These are phyloP conservation scores for Pheosia tremula DNA, from an alignment of 2,888 invertebrate genomes.

Conservation along the genomic window DNA sequence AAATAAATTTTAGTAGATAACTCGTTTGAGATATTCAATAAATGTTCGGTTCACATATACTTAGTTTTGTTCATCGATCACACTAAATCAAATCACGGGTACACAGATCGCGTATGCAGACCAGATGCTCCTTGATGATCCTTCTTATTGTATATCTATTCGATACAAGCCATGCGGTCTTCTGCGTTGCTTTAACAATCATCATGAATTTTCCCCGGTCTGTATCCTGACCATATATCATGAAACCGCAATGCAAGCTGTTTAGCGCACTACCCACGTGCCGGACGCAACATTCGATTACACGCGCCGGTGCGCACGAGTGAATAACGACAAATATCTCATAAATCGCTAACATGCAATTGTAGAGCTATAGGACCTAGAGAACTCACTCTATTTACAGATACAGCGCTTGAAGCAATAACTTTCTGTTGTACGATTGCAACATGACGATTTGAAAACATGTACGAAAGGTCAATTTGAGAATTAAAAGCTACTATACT, in stretches of 20 bases:
- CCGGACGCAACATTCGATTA: slow-evolving; percentile 27
- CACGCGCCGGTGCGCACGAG: slow-evolving; percentile 36
- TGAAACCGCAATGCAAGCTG: slow-evolving; percentile 21
- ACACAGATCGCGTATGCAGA: no score
- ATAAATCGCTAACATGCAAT: slow-evolving; percentile 18
- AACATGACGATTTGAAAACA: slow-evolving; percentile 1
- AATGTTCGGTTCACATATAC: no score
- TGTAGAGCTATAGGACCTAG: background rate
- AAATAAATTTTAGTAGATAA: background rate
- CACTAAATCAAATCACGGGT: no score
- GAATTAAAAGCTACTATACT: no score
- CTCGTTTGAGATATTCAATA: no score
- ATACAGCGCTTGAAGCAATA: no score
- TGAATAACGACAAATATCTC: slow-evolving; percentile 34
- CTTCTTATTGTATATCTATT: no score
- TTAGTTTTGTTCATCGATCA: no score
- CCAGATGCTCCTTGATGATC: no score
- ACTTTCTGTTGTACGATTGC: background rate
- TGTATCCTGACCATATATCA: slow-evolving; percentile 32
- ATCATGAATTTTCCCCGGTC: background rate
- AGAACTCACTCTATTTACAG: background rate
- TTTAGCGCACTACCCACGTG: slow-evolving; percentile 30
- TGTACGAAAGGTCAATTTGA: no score
- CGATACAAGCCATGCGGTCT: no score
- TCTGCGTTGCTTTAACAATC: background rate